Percentiles rank a stretch among this genome's conserved stretches.
phyloP scores from a whole-genome alignment of 2,113 vertebrate species.

The Tachycineta bicolor region DNA sequence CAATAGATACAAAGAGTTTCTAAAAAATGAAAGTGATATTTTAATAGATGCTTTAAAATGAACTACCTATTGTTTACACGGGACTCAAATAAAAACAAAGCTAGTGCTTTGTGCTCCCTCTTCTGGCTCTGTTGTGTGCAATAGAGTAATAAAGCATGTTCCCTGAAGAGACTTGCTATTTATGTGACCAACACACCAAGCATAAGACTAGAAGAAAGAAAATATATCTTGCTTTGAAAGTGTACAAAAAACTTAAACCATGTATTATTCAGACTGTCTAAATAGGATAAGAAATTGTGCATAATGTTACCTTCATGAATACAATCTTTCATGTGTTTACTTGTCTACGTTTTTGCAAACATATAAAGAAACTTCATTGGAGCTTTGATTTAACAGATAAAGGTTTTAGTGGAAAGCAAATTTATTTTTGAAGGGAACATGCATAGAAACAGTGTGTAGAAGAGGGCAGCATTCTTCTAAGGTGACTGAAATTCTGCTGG shows the following conservation, averaged over 20 bases:
- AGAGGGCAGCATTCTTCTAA: background rate
- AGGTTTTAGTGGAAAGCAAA: background rate
- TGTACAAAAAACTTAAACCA: background rate
- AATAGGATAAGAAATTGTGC: background rate
- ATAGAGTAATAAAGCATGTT: background rate
- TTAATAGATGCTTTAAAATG: background rate
- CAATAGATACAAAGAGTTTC: background rate
- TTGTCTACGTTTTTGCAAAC: background rate
- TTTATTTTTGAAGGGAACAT: background rate
- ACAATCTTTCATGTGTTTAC: background rate
- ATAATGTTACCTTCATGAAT: background rate
- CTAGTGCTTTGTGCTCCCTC: constrained; percentile 52
- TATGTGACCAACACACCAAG: background rate
- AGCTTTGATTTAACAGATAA: background rate
- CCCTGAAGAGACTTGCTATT: background rate
- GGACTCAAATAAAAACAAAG: constrained; percentile 18
- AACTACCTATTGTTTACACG: constrained; percentile 24
- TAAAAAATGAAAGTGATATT: background rate
- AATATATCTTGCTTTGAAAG: background rate
- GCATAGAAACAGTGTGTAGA: background rate
- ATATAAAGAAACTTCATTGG: background rate
- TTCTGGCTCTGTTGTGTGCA: constrained; percentile 37
- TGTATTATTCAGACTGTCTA: background rate
- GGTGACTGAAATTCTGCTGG: background rate
- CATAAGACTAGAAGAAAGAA: background rate